Conservation (phyloP, 1,140 invertebrate genomes). For the Acromyrmex echinatior region DNA sequence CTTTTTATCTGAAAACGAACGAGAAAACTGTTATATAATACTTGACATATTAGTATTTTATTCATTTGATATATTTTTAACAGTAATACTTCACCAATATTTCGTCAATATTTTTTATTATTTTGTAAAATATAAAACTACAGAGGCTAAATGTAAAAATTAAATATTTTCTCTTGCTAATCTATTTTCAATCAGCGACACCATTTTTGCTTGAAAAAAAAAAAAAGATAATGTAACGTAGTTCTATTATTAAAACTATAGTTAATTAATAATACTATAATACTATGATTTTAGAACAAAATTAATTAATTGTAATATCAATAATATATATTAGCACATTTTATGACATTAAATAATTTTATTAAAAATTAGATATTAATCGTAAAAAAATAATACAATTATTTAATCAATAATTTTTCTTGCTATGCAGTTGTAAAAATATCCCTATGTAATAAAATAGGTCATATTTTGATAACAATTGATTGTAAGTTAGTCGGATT, state of each 20-base stretch:
- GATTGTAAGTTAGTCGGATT: slow-evolving; percentile 50
- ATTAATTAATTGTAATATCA: not conserved
- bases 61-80: not conserved
- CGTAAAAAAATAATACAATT: not conserved
- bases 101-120: not conserved
- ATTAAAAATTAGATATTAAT: not conserved
- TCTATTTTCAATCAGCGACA: not conserved
- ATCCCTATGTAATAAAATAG: not conserved
- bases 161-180: not conserved
- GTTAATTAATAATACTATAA: not conserved
- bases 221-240: not conserved
- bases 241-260: not conserved
- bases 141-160: not conserved
- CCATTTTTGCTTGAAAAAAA: not conserved
- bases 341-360: slow-evolving; percentile 9
- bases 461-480: slow-evolving; percentile 17
- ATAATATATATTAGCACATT: not conserved
- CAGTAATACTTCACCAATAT: not conserved
- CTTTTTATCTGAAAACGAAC: slow-evolving; percentile 26
- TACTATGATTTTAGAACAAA: not conserved
- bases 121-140: slow-evolving; percentile 2
- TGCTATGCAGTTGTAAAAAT: not conserved
- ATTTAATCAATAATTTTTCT: not conserved
- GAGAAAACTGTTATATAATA: not conserved
- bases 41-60: not conserved